These are phyloP conservation scores for Sebastes goodei DNA, from an alignment of 2,797 vertebrate genomes.

Conservation along the genomic window DNA sequence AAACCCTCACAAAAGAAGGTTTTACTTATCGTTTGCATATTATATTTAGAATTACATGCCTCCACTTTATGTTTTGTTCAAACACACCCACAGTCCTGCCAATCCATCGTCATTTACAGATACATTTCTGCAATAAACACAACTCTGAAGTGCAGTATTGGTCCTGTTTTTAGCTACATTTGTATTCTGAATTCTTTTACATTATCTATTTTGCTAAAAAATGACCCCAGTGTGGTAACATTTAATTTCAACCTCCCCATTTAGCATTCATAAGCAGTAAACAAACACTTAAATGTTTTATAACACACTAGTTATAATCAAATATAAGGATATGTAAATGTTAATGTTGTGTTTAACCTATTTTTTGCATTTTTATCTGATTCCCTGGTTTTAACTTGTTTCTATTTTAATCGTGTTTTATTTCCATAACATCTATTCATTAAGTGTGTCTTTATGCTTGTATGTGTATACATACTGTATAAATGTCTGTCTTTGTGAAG, in stretches of 20 bases:
- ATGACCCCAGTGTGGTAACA: too few relatives aligned
- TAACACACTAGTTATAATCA: background rate
- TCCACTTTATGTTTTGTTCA: background rate
- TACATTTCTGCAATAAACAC: background rate
- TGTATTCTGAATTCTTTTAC: background rate
- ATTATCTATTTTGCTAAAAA: too few relatives aligned
- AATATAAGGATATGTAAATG: background rate
- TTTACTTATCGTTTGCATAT: slow-evolving; percentile 2
- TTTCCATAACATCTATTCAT: too few relatives aligned
- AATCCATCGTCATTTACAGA: background rate
- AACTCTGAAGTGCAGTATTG: background rate
- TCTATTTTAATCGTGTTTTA: too few relatives aligned
- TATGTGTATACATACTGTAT: too few relatives aligned
- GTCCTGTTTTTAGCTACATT: background rate
- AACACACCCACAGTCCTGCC: background rate
- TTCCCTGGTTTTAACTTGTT: too few relatives aligned
- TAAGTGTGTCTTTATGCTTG: too few relatives aligned
- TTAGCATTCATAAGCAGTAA: too few relatives aligned
- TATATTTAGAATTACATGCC: background rate
- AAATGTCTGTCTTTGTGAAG: too few relatives aligned
- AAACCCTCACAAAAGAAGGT: background rate
- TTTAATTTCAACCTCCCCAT: too few relatives aligned
- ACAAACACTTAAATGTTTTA: too few relatives aligned
- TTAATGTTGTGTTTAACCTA: background rate
- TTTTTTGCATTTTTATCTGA: too few relatives aligned